Evolutionary conservation across 2,113 vertebrate species (phyloP).

Genomic region (Ptyas mucosa): DNA sequence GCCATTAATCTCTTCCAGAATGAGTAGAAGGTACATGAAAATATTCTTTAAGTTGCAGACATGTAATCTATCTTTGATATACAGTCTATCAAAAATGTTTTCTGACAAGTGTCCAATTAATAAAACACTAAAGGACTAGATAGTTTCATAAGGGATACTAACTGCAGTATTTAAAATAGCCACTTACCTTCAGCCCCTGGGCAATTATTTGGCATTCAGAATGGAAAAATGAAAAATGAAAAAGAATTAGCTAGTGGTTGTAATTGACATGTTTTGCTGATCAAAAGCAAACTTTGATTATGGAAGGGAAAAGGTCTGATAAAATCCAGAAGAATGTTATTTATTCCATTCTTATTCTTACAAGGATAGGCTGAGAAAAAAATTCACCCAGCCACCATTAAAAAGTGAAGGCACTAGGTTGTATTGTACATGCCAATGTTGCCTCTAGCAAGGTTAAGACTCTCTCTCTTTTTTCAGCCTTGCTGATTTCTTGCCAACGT

Average conservation of each 20-base stretch:
- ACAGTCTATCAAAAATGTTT: neutral
- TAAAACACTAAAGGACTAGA: neutral
- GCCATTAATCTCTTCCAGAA: neutral
- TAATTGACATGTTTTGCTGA: constrained; percentile 12
- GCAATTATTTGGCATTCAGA: constrained; percentile 35
- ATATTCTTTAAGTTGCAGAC: neutral
- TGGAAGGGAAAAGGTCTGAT: constrained; percentile 7
- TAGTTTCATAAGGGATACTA: constrained; percentile 26
- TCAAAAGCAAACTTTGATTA: constrained; percentile 28
- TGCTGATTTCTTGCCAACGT: constrained; percentile 17
- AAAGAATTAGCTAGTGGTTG: constrained; percentile 27
- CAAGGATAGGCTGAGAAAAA: constrained; percentile 29
- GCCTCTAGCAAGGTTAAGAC: constrained; percentile 22
- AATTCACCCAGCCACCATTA: constrained; percentile 28
- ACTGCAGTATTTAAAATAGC: constrained; percentile 7
- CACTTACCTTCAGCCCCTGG: constrained; percentile 23
- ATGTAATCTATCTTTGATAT: neutral
- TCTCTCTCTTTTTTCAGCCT: constrained; percentile 12
- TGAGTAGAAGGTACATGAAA: neutral
- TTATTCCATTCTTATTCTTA: constrained; percentile 36
- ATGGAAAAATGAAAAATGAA: constrained; percentile 28
- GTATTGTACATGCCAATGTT: constrained; percentile 33
- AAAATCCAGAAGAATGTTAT: constrained; percentile 27
- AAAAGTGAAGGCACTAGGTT: constrained; percentile 21
- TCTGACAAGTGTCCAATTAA: neutral